Evolutionary conservation across 2,113 vertebrate species (phyloP), one percentile per base, ranked within the genome.

Genomic region (Gracilinanus agilis): DNA sequence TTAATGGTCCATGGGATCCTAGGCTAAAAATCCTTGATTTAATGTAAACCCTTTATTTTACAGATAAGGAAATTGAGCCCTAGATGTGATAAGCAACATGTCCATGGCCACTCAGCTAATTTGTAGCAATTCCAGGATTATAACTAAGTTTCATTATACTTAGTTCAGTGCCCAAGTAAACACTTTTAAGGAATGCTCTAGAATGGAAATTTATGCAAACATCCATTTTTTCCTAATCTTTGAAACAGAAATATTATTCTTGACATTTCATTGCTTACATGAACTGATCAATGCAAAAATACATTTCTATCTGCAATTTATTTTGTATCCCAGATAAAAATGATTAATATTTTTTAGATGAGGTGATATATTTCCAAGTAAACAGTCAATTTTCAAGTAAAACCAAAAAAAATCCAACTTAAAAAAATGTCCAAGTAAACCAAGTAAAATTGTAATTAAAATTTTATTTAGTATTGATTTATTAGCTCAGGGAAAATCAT

Each of bases 401-500:
- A 49, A 49, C 49, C 2, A 49, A 49, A 49, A 49, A 49, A 49
- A 3, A 3, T 49, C 49, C 49, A 49, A 49, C 3, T 49, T 49
- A 49, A 49, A 49, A 49, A 49, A 49, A 3, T n/a, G n/a, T 92
- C n/a, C 6, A 83, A 40, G 34, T 21, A 7, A 83, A 83, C 49
- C 49, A 49, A 49, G 49, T 49, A 49, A 49, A 2, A 49, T 5
- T 55, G 0, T 34, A 92, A 92, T 92, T 83, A 2, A 83, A 96
- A 90, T 89, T 92, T 97, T 92, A 92, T 89, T 40, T 89, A 94
- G 6, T 90, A 54, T 55, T 88, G 55, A 88, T 93, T 67, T 90
- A 55, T 92, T 96, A 8, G 61, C 67, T 92, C 49, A 58, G 13
- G 49, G 93, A 94, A 34, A 40, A 54, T n/a, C 1, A 83, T 24